These are phyloP conservation scores for Ceyx melanurus DNA, from an alignment of 2,113 vertebrate genomes.

Conservation along the genomic window DNA sequence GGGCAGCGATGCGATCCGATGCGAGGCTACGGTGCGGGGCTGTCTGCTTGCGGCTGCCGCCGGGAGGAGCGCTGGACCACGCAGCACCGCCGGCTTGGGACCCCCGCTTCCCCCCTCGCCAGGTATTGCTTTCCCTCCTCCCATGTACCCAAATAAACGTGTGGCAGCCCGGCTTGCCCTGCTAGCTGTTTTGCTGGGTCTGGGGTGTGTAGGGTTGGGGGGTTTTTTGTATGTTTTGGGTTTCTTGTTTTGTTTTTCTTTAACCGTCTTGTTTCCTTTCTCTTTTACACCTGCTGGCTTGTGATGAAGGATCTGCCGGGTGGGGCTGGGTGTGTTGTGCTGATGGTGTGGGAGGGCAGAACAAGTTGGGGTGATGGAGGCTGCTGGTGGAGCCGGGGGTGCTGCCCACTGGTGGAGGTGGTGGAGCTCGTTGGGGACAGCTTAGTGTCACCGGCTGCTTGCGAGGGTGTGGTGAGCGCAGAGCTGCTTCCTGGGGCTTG, in stretches of 20 bases:
- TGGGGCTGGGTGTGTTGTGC: not conserved
- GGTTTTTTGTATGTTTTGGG: not conserved
- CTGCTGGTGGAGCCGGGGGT: not conserved
- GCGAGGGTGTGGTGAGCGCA: not conserved
- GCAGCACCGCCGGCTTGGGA: not conserved
- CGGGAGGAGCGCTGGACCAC: not conserved
- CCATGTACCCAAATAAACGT: conserved; percentile 8
- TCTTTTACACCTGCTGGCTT: not conserved
- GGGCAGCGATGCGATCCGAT: not conserved
- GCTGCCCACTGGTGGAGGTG: not conserved
- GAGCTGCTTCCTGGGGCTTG: not conserved
- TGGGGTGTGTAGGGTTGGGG: not conserved
- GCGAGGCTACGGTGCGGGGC: not conserved
- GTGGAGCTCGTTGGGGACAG: not conserved
- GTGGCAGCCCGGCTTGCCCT: not conserved
- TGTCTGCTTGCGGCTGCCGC: not conserved
- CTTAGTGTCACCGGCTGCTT: not conserved
- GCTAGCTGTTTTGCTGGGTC: not conserved
- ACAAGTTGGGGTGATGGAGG: not conserved
- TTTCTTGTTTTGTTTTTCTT: not conserved
- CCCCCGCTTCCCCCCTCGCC: not conserved
- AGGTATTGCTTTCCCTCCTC: conserved; percentile 6
- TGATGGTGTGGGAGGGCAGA: not conserved
- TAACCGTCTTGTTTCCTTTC: not conserved
- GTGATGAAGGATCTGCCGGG: not conserved